Evolutionary conservation across 2,888 invertebrate genomes (phyloP).

Genomic region (Plagodis dolabraria): DNA sequence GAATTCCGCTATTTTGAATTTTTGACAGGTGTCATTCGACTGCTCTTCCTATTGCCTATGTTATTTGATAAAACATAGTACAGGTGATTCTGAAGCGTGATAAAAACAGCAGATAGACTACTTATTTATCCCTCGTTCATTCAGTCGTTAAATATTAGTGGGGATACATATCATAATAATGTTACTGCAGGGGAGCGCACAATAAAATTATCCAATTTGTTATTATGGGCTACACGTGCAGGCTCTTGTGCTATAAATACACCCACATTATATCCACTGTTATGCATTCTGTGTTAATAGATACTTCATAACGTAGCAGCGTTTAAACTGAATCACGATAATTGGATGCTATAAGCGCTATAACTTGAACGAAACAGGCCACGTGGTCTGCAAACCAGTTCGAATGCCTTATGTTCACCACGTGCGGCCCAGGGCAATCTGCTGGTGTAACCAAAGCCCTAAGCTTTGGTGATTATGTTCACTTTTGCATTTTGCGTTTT

Average conservation of each 20-base stretch:
- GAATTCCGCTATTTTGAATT: too few species aligned
- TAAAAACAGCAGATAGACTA: too few species aligned
- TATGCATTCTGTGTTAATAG: conserved; percentile 4
- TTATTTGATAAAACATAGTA: too few species aligned
- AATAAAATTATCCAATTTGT: background rate
- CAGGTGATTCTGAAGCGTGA: too few species aligned
- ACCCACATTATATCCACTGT: background rate
- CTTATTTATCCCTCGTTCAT: too few species aligned
- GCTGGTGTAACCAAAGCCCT: conserved; percentile 44
- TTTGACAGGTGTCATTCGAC: too few species aligned
- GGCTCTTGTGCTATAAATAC: background rate
- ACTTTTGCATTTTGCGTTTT: conserved; percentile 22
- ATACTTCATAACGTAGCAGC: conserved; percentile 4
- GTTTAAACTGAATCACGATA: conserved; percentile 2
- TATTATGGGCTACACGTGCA: background rate
- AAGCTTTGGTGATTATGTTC: conserved; percentile 36
- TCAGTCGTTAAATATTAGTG: too few species aligned
- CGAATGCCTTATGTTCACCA: conserved; percentile 16
- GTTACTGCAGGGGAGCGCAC: background rate
- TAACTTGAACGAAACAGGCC: conserved; percentile 21
- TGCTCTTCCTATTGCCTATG: too few species aligned
- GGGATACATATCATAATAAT: too few species aligned
- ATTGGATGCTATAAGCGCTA: conserved; percentile 2
- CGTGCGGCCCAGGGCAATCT: conserved; percentile 26
- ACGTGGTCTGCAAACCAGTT: conserved; percentile 26